Evolutionary conservation across 2,797 vertebrate genomes (phyloP).

Genomic region (Labroides dimidiatus): DNA sequence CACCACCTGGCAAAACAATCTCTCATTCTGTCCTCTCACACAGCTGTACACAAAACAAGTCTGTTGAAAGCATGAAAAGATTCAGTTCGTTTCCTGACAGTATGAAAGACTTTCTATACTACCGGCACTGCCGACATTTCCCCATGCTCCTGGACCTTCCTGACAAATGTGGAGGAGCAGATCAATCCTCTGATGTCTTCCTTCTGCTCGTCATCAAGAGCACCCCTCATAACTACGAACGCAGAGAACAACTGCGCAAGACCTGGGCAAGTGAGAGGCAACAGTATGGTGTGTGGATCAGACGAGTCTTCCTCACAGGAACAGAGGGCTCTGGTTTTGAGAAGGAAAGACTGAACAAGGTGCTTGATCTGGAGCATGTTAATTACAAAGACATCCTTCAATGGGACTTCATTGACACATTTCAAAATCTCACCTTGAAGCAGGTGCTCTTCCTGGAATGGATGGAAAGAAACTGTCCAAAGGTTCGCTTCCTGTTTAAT

Average conservation of each 20-base stretch:
- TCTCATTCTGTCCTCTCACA: not conserved
- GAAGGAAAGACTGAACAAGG: not conserved
- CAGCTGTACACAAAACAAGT: not conserved
- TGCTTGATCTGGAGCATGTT: not conserved
- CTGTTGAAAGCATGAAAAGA: not conserved
- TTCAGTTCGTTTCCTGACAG: not conserved
- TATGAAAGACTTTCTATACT: not conserved
- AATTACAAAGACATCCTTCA: not conserved
- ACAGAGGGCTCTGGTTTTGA: not conserved
- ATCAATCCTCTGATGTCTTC: conserved; percentile 42
- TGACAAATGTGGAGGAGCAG: conserved; percentile 72
- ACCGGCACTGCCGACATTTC: conserved; percentile 57
- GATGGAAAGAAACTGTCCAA: conserved; percentile 13
- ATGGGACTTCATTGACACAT: conserved; percentile 1
- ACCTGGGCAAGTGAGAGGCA: not conserved
- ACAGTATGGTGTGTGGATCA: not conserved
- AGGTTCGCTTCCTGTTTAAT: not conserved
- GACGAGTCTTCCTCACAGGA: not conserved
- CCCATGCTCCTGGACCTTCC: conserved; percentile 71
- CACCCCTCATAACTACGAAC: not conserved
- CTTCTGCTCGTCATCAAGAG: not conserved
- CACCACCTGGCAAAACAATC: too few relatives aligned
- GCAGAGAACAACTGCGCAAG: not conserved
- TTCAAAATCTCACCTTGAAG: conserved; percentile 3
- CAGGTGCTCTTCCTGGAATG: conserved; percentile 1